phyloP scores from a whole-genome alignment of 1,140 invertebrate species.

The Drosophila sucinea region DNA sequence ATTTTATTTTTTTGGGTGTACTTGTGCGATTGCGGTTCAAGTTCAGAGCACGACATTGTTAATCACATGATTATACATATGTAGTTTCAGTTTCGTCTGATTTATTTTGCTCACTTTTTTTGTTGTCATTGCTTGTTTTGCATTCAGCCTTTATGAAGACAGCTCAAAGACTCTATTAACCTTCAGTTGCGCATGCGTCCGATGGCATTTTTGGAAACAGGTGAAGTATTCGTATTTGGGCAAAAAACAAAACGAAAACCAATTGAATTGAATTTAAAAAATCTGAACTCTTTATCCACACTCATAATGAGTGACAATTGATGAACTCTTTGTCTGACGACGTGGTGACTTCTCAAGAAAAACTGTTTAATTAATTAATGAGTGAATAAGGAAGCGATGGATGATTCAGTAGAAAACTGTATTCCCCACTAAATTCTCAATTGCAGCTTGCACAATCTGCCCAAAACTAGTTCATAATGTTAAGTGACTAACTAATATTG shows the following conservation, averaged over 20 bases:
- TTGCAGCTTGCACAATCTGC: constrained; percentile 41
- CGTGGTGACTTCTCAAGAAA: constrained; percentile 43
- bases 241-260: constrained; percentile 30
- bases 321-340: constrained; percentile 21
- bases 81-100: constrained; percentile 14
- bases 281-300: constrained; percentile 11
- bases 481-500: constrained; percentile 23
- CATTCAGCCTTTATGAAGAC: constrained; percentile 21
- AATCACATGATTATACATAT: constrained; percentile 52
- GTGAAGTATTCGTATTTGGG: constrained; percentile 20
- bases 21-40: constrained; percentile 64
- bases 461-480: constrained; percentile 36
- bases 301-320: not conserved
- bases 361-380: constrained; percentile 41
- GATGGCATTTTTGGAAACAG: constrained; percentile 10
- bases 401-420: constrained; percentile 35
- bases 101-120: constrained; percentile 24
- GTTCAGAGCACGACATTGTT: constrained; percentile 56
- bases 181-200: constrained; percentile 64
- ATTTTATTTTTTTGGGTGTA: constrained; percentile 34
- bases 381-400: constrained; percentile 26
- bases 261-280: constrained; percentile 42
- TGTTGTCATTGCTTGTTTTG: constrained; percentile 59
- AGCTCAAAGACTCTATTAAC: constrained; percentile 43
- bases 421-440: constrained; percentile 7